Conservation (phyloP, 2,797 vertebrate genomes). For the Erethizon dorsatum region DNA sequence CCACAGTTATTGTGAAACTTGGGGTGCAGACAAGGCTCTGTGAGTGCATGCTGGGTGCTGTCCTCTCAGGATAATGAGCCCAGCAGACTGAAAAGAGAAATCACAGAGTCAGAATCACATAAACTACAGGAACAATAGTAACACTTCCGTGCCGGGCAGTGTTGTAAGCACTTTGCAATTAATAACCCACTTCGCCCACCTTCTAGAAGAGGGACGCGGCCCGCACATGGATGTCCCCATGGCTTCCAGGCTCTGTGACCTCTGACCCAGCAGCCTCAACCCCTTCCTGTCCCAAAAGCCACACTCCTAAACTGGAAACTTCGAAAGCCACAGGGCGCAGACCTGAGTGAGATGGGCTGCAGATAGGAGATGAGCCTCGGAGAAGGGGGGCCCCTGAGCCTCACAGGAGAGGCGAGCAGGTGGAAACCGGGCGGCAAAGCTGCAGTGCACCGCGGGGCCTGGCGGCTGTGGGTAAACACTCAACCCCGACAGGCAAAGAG, state of each 20-base stretch:
- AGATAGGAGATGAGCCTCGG: slow-evolving; percentile 37
- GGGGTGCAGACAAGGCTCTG: neutral
- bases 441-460: neutral
- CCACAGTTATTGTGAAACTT: neutral
- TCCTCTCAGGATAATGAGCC: neutral
- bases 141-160: too few relatives aligned
- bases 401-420: neutral
- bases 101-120: neutral
- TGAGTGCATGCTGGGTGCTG: neutral
- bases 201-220: neutral
- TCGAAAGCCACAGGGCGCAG: neutral
- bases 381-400: too few relatives aligned
- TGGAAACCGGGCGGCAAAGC: slow-evolving; percentile 9
- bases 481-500: neutral
- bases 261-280: neutral
- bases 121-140: too few relatives aligned
- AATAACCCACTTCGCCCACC: neutral
- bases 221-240: neutral
- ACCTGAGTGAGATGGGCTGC: neutral
- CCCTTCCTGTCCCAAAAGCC: slow-evolving; percentile 26
- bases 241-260: neutral
- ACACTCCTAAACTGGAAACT: neutral
- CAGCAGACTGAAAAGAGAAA: neutral
- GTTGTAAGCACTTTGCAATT: neutral
- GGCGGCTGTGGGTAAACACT: neutral